Evolutionary conservation across 2,797 vertebrate species (phyloP).

Genomic region (Coregonus ussuriensis): DNA sequence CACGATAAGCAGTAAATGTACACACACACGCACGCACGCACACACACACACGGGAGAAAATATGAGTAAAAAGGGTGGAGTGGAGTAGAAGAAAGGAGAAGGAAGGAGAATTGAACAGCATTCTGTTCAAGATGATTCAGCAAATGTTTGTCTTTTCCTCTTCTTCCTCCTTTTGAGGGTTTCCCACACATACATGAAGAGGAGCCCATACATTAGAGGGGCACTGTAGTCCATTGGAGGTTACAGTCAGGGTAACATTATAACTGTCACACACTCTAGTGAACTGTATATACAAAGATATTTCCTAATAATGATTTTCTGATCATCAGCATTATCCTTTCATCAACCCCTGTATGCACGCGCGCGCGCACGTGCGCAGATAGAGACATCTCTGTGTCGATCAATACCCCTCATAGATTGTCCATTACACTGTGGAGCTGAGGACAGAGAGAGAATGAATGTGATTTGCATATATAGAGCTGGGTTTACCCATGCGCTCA

Average conservation of each 20-base stretch:
- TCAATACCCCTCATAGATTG: slow-evolving; percentile 78
- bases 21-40: slow-evolving; percentile 36
- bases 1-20: slow-evolving; percentile 46
- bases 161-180: background rate
- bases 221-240: background rate
- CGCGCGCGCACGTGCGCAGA: slow-evolving; percentile 10
- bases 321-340: background rate
- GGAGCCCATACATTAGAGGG: background rate
- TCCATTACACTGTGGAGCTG: slow-evolving; percentile 64
- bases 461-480: slow-evolving; percentile 78
- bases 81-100: background rate
- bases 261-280: background rate
- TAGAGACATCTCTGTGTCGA: slow-evolving; percentile 65
- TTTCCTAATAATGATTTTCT: background rate
- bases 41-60: slow-evolving; percentile 3
- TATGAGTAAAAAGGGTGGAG: background rate
- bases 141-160: background rate
- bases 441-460: slow-evolving; percentile 55
- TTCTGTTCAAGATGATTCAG: too few species aligned
- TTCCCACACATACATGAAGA: background rate
- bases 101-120: background rate
- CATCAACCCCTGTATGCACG: slow-evolving; percentile 11
- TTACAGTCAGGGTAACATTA: slow-evolving; percentile 8
- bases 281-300: background rate
- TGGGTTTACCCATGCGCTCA: slow-evolving; percentile 73